Base-by-base conservation (phyloP, 2,797 vertebrate species). In the Amazona ochrocephala region DNA sequence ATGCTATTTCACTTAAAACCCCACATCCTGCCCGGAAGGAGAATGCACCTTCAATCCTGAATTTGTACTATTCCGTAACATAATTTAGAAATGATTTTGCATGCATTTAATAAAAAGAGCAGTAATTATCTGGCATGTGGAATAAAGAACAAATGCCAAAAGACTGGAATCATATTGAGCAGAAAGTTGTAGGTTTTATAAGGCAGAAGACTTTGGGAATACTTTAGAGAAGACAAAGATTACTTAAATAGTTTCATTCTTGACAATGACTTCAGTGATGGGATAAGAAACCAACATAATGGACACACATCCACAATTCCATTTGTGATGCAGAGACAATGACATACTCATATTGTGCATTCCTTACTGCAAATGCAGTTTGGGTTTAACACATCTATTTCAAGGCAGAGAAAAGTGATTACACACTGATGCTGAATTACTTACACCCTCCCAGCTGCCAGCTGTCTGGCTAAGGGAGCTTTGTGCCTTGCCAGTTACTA, bases 391-490 rank as follows among this genome's bases (percentile, higher is more conserved):
- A 93, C 83, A 54, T 91, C 45, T 84, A 70, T 96, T 94, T 96
- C 62, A 81, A 50, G 86, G 58, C n/a, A 87, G 83, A 86, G 77
- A 84, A 92, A 88, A n/a, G 34, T 88, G 34, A 48, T 91, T 89
- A 68, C 60, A 81, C 51, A 72, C 34, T 88, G 73, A 41, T 41
- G 64, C 54, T 90, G 91, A 95, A 93, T 86, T 84, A 67, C 82
- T 64, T 78, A 67, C 70, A 84, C 88, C 51, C 70, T 91, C 64
- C 60, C 95, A 94, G 94, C 73, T 95, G 93, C 90, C 92, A 95
- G 80, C 77, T 96, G 92, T 88, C 88, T 74, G 87, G n/a, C 80
- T 84, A 88, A 91, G 34, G 80, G 60, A 88, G 62, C 37, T 34
- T 30, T 79, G 19, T 72, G 60, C 45, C 47, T 90, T 64, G 45